Base-by-base conservation (phyloP, 2,888 invertebrate species). In the Andricus curvator region DNA sequence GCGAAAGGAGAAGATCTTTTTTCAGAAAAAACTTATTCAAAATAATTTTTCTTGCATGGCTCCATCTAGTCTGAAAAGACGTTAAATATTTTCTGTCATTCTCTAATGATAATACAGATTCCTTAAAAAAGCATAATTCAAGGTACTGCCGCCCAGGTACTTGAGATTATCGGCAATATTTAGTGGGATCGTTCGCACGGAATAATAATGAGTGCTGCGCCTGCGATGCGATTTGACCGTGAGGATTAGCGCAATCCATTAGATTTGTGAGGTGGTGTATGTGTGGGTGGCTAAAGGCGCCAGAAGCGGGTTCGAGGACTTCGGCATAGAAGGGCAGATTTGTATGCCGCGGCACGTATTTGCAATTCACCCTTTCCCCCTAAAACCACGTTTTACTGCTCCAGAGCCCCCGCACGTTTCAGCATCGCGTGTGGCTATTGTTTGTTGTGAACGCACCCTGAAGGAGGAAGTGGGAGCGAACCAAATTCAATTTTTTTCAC, bases 271-370 rank as follows among this genome's bases (percentile, higher is more conserved):
- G 74, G n/a, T 68, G 80, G 68, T 51, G 77, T 80, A 37, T 37
- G 82, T 60, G 77, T 56, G 70, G 67, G 60, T 33, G 79, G 78
- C 78, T 29, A 22, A 66, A 65, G 37, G 79, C n/a, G 17, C 25
- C 56, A 51, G 66, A 68, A 25, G 66, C 33, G 22, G 37, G 76
- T 66, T 65, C 29, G 37, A 29, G 37, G 48, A 41, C 60, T 56
- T 44, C 64, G 33, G 79, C 77, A 67, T 77, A 68, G 84, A 68
- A 64, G 44, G 85, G 83, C 82, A 81, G 82, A 89, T 91, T 91
- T 88, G 88, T 90, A 91, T 91, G 91, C 91, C 82, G 79, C 85
- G 86, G 86, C 91, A 91, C 91, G 91, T 91, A 90, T 82, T 85
- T 85, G 88, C 90, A 89, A 91, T 91, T 91, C 90, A 89, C 89